Percentiles rank a stretch among this genome's conserved stretches.
Conservation (phyloP, 23 tunicate genomes). For the Halocynthia roretzi region DNA sequence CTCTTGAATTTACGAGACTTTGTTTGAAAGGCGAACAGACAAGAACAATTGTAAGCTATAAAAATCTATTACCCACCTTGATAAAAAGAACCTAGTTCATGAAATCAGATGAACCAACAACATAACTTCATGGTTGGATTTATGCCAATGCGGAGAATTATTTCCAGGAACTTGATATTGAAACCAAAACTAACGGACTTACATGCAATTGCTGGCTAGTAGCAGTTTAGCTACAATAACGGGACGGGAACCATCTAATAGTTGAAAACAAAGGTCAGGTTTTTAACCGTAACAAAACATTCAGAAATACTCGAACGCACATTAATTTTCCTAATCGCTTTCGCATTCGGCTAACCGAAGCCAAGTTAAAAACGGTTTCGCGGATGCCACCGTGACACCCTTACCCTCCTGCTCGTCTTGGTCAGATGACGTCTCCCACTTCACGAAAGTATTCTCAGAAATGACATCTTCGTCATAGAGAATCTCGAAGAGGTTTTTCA, state of each 20-base stretch:
- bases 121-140: neutral
- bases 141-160: too few species aligned
- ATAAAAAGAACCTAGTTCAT: neutral
- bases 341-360: slow-evolving; percentile 47
- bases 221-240: neutral
- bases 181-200: neutral
- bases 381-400: slow-evolving; percentile 56
- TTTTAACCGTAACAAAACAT: neutral
- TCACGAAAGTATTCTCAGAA: slow-evolving; percentile 43
- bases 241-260: neutral
- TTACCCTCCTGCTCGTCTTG: slow-evolving; percentile 37
- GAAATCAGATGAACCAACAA: neutral
- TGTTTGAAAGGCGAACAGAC: too few species aligned
- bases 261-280: too few species aligned
- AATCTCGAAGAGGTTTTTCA: slow-evolving; percentile 33
- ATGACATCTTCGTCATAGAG: slow-evolving; percentile 53
- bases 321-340: slow-evolving; percentile 33
- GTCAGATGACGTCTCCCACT: slow-evolving; percentile 44
- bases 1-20: too few species aligned
- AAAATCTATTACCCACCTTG: neutral
- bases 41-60: too few species aligned
- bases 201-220: neutral
- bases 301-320: neutral
- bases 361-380: slow-evolving; percentile 61
- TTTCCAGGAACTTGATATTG: neutral